Base-by-base conservation (phyloP, 2,797 vertebrate species). In the Naso thynnoides region DNA sequence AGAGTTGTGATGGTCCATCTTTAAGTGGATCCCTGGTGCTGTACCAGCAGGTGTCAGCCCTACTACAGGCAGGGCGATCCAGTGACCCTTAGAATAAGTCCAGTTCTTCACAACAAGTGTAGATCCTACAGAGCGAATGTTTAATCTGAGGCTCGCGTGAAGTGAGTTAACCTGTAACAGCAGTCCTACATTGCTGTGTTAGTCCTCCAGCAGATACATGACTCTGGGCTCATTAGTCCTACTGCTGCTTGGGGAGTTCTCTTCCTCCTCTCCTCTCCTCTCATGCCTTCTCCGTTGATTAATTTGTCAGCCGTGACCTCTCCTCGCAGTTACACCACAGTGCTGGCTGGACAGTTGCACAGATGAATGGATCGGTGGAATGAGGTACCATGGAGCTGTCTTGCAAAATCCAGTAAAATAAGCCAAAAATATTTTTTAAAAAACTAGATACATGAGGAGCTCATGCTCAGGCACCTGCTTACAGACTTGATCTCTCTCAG, bases 1-100 rank as follows among this genome's bases (percentile, higher is more conserved):
- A 52, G 77, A 77, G 61, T 66, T 60, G 36, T n/a, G 57, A 44
- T 24, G 79, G 38, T 92, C 90, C 92, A 92, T 92, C 73, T 87
- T 84, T 79, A 80, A 53, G 68, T 71, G 71, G 27, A 67, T 63
- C 62, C 70, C 62, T 57, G 2, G 47, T 49, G 23, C 55, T 60
- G 72, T 72, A 48, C 71, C 68, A 36, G 64, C 11, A 45, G 79
- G 63, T 71, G 58, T 73, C 70, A 45, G 79, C 31, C 72, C 53
- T 50, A 50, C 59, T 53, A 64, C 72, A 60, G 39, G 39, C 38
- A 60, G 39, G 36, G n/a, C 38, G 62, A 39, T 75, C 73, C 52
- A 41, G 4, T 75, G 47, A 71, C 56, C 56, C 23, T 8, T 41
- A 45, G 6, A 57, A 42, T 56, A 11, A 48, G 38, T 85, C 78